Percentiles rank a stretch among this genome's conserved stretches.
Evolutionary conservation across 1,140 invertebrate species (phyloP).

Genomic region (Drosophila mayri): DNA sequence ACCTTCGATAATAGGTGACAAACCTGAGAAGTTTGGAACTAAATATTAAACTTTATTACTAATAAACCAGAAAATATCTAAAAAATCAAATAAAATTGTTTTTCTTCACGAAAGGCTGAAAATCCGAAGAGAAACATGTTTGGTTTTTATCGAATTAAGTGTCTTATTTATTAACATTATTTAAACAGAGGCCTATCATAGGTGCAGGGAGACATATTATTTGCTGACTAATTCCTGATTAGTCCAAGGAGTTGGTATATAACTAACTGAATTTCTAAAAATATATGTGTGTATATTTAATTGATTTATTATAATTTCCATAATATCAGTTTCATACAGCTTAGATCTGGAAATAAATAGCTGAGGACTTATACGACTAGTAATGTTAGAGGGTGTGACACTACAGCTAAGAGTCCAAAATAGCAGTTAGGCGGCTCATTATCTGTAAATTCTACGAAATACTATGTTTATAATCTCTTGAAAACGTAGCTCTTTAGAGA

Average conservation of each 20-base stretch:
- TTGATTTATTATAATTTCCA: constrained; percentile 29
- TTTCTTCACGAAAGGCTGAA: not conserved
- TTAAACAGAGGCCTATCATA: constrained; percentile 14
- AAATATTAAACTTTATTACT: constrained; percentile 57
- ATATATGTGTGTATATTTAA: not conserved
- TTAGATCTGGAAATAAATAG: constrained; percentile 44
- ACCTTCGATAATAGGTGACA: constrained; percentile 29
- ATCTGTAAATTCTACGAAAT: constrained; percentile 26
- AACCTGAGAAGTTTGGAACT: constrained; percentile 37
- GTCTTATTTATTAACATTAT: constrained; percentile 51
- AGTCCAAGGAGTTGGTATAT: not conserved
- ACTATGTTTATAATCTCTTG: constrained; percentile 43
- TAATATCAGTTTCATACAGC: constrained; percentile 25
- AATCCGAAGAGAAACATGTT: not conserved
- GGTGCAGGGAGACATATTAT: constrained; percentile 11
- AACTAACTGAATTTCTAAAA: constrained; percentile 11
- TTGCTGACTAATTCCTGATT: constrained; percentile 23
- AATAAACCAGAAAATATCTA: constrained; percentile 48
- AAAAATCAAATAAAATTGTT: constrained; percentile 3
- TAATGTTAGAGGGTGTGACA: constrained; percentile 9
- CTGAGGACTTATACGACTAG: constrained; percentile 22
- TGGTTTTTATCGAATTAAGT: constrained; percentile 13
- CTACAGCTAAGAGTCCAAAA: constrained; percentile 23
- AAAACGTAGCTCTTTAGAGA: constrained; percentile 14
- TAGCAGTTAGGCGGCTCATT: constrained; percentile 7